These are phyloP conservation scores for Asobara japonica DNA, from an alignment of 1,140 invertebrate species.

Conservation along the genomic window DNA sequence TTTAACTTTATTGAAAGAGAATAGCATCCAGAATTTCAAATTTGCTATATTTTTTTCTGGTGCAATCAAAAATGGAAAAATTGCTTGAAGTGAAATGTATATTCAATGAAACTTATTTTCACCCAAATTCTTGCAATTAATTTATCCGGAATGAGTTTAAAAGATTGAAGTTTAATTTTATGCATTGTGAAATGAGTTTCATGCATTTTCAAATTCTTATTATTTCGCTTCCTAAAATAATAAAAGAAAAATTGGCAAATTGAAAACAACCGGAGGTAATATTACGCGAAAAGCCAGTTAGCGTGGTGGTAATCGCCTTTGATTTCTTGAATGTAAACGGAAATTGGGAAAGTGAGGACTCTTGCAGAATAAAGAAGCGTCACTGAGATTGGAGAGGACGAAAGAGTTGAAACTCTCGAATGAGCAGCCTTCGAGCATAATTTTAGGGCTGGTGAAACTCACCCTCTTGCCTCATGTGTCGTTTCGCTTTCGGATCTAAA, in stretches of 20 bases:
- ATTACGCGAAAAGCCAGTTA: neutral
- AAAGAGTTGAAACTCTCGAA: conserved; percentile 41
- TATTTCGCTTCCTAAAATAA: neutral
- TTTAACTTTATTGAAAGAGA: no score
- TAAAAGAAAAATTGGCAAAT: neutral
- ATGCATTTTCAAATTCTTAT: neutral
- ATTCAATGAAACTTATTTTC: no score
- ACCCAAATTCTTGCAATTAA: no score
- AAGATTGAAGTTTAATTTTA: no score
- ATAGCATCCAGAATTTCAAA: no score
- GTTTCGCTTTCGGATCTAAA: conserved; percentile 27
- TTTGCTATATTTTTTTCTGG: no score
- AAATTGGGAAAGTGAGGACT: conserved; percentile 57
- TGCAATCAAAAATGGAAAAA: no score
- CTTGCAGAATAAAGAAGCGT: conserved; percentile 36
- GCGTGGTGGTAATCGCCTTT: conserved; percentile 54
- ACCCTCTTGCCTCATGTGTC: conserved; percentile 18
- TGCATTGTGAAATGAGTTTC: neutral
- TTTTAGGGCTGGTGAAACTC: conserved; percentile 44
- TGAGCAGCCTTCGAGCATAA: conserved; percentile 43
- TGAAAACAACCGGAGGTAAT: neutral
- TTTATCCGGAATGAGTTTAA: no score
- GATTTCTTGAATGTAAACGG: conserved; percentile 63
- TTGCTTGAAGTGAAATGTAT: no score
- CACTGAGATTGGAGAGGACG: conserved; percentile 26